phyloP scores from a whole-genome alignment of 92 coral and sea anemone species.

The Bergia sp. region DNA sequence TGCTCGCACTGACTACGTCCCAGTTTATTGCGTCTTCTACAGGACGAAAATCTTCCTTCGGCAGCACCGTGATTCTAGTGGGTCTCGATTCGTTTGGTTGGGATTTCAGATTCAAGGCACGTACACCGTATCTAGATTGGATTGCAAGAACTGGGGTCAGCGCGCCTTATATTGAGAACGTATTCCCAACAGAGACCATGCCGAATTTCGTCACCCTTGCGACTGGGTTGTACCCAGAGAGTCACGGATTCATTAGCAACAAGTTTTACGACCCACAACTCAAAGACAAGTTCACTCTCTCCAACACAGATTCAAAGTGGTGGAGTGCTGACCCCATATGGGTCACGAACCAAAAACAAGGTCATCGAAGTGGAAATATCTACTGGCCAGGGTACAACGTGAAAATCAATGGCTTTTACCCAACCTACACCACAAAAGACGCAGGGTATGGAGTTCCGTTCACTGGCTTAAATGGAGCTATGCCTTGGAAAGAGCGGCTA shows the following conservation, averaged over 20 bases:
- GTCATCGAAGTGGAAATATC: slow-evolving; percentile 77
- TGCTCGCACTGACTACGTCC: slow-evolving; percentile 2
- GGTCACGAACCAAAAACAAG: slow-evolving; percentile 88
- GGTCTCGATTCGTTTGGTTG: slow-evolving; percentile 8
- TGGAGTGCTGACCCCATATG: slow-evolving; percentile 83
- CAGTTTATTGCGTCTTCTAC: neutral
- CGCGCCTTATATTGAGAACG: slow-evolving; percentile 80
- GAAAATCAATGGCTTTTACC: slow-evolving; percentile 60
- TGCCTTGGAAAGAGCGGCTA: slow-evolving; percentile 69
- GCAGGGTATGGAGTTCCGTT: slow-evolving; percentile 56
- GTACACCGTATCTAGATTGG: slow-evolving; percentile 50
- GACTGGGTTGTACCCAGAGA: slow-evolving; percentile 91
- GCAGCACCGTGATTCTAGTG: neutral
- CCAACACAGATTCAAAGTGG: slow-evolving; percentile 80
- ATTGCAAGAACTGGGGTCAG: slow-evolving; percentile 73
- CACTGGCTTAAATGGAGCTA: slow-evolving; percentile 9
- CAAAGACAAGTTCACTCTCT: slow-evolving; percentile 60
- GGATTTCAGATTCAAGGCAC: neutral
- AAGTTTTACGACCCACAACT: slow-evolving; percentile 80
- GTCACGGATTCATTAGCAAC: slow-evolving; percentile 79
- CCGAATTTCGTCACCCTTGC: slow-evolving; percentile 80
- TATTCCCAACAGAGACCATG: slow-evolving; percentile 74
- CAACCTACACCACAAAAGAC: slow-evolving; percentile 58
- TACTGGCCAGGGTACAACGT: slow-evolving; percentile 88
- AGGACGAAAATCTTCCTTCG: neutral